Evolutionary conservation across 1,140 invertebrate genomes (phyloP).

Genomic region (Drosophila suzukii): DNA sequence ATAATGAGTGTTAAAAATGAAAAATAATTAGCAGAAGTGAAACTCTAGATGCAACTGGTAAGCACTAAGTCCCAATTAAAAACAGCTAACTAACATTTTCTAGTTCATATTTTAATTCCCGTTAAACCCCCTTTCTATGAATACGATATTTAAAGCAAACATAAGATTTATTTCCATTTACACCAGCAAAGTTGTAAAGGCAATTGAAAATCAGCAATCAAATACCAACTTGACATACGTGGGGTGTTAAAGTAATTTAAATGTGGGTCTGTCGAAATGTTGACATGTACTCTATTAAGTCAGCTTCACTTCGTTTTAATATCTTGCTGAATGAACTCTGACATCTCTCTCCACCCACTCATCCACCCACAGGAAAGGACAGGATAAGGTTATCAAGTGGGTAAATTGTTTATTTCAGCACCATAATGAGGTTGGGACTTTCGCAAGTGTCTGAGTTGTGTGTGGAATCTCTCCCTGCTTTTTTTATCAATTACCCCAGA

Average conservation of each 20-base stretch:
- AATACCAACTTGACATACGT: background rate
- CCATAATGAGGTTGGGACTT: conserved; percentile 58
- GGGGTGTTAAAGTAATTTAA: conserved; percentile 56
- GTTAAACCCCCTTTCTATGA: background rate
- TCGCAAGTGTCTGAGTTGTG: conserved; percentile 24
- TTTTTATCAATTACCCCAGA: conserved; percentile 64
- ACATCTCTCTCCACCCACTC: conserved; percentile 1
- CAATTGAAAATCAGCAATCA: background rate
- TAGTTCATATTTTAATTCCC: background rate
- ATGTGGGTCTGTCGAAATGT: conserved; percentile 30
- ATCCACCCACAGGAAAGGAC: conserved; percentile 14
- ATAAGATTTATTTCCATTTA: background rate
- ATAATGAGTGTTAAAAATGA: background rate
- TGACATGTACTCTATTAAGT: conserved; percentile 23
- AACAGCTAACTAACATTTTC: too few species aligned
- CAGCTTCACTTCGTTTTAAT: conserved; percentile 48
- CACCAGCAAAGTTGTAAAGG: background rate
- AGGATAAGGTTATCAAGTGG: conserved; percentile 71
- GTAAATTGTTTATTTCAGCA: conserved; percentile 73
- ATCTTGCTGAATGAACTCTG: conserved; percentile 44
- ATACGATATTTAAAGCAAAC: background rate
- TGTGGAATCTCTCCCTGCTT: conserved; percentile 15
- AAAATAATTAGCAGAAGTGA: background rate
- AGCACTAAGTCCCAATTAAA: too few species aligned
- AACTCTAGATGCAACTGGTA: background rate